A percentile compares a stretch with the other conserved stretches of the same genome.
Conservation (phyloP, 2,888 invertebrate genomes). For the Bellardia pandia region DNA sequence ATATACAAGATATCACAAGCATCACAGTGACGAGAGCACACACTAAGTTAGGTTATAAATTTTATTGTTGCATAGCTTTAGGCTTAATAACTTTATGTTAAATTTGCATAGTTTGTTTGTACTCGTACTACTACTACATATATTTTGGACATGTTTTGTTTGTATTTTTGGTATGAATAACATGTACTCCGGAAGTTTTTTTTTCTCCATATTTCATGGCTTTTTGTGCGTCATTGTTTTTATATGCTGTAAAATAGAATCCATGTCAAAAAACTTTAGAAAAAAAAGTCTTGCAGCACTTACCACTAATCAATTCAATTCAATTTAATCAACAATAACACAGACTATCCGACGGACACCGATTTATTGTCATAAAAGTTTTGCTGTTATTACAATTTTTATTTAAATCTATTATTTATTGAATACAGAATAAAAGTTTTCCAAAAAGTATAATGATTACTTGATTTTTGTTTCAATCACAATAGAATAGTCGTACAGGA, state of each 20-base stretch:
- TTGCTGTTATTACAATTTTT: neutral
- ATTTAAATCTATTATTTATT: conserved; percentile 25
- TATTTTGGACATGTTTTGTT: neutral
- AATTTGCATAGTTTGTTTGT: conserved; percentile 49
- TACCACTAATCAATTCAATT: conserved; percentile 30
- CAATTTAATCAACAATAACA: conserved; percentile 19
- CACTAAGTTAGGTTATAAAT: conserved; percentile 10
- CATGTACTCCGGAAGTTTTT: conserved; percentile 8
- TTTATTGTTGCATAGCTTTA: conserved; percentile 52
- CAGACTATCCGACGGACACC: neutral
- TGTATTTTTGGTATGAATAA: neutral
- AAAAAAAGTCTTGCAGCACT: conserved; percentile 20
- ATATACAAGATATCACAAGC: neutral
- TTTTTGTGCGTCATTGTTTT: neutral
- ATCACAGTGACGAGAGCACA: neutral
- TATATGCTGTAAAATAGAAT: neutral
- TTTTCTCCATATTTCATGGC: neutral
- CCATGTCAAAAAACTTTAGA: conserved; percentile 2
- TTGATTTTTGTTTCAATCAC: neutral
- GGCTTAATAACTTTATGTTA: conserved; percentile 59
- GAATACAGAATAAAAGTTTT: neutral
- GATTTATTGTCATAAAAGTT: neutral
- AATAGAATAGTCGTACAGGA: neutral
- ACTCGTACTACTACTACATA: neutral
- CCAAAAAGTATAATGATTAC: neutral